Conservation (phyloP, 2,888 invertebrate species). For the Drosophila mimica region DNA sequence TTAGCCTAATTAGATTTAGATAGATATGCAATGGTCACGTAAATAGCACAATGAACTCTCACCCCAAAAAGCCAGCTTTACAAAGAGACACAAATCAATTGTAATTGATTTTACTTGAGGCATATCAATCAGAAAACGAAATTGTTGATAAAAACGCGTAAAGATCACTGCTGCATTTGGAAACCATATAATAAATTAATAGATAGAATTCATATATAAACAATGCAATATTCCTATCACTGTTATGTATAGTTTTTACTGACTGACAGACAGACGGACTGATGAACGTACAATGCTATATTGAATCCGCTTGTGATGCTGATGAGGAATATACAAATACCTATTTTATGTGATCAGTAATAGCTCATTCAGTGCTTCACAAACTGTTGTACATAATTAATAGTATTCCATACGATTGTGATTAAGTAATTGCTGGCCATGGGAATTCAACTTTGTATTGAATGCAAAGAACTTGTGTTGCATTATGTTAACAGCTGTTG, state of each 20-base stretch:
- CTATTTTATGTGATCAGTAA: not conserved
- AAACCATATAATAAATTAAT: not conserved
- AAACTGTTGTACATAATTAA: not conserved
- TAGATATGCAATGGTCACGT: not conserved
- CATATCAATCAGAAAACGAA: not conserved
- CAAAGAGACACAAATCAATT: not conserved
- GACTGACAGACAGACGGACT: not conserved
- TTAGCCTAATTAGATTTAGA: constrained; percentile 1
- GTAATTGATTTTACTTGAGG: not conserved
- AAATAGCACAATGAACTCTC: not conserved
- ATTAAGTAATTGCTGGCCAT: not conserved
- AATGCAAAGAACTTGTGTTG: constrained; percentile 7
- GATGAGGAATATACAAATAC: not conserved
- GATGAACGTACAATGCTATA: not conserved
- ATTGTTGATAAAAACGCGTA: too few relatives aligned
- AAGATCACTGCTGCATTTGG: too few relatives aligned
- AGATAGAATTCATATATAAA: not conserved
- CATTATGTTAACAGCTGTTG: constrained; percentile 15
- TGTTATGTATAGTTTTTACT: not conserved
- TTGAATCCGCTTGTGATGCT: too few relatives aligned
- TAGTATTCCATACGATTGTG: not conserved
- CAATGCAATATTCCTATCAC: not conserved
- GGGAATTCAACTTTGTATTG: not conserved
- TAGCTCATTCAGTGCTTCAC: not conserved
- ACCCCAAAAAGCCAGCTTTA: not conserved